Conservation (phyloP, 2,797 vertebrate species). For the Brotogeris chrysoptera region DNA sequence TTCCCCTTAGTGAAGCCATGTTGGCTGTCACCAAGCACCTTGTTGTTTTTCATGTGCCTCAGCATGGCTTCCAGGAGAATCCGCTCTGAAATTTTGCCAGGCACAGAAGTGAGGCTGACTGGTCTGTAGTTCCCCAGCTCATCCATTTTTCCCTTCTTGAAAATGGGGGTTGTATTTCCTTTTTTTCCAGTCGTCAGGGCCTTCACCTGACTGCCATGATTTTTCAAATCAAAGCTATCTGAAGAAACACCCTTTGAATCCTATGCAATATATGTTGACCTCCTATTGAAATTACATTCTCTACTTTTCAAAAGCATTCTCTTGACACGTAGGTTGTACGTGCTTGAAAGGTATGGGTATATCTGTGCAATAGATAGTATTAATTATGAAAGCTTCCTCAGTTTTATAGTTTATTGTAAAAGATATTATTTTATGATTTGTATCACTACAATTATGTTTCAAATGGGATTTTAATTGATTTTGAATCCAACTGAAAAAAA, state of each 20-base stretch:
- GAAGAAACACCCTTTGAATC: background rate
- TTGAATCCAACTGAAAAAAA: slow-evolving; percentile 70
- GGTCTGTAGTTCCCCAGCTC: too few species aligned
- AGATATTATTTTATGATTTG: slow-evolving; percentile 74
- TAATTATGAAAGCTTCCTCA: slow-evolving; percentile 62
- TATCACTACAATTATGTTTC: slow-evolving; percentile 73
- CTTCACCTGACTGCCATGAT: too few species aligned
- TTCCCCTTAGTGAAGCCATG: too few species aligned
- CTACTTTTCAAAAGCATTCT: background rate
- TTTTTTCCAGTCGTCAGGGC: too few species aligned
- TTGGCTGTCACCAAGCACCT: too few species aligned
- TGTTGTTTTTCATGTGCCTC: too few species aligned
- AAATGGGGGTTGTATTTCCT: too few species aligned
- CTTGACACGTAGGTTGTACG: background rate
- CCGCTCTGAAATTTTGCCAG: too few species aligned
- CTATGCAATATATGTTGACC: background rate
- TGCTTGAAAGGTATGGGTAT: background rate
- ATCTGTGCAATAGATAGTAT: background rate
- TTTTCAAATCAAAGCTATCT: background rate
- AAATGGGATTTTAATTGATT: slow-evolving; percentile 80
- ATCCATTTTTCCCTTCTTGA: too few species aligned
- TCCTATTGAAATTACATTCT: background rate
- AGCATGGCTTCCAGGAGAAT: too few species aligned
- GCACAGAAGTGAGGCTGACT: too few species aligned
- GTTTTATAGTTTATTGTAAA: slow-evolving; percentile 73